phyloP scores from a whole-genome alignment of 2,888 invertebrate species.

The Argyra leucocephala region DNA sequence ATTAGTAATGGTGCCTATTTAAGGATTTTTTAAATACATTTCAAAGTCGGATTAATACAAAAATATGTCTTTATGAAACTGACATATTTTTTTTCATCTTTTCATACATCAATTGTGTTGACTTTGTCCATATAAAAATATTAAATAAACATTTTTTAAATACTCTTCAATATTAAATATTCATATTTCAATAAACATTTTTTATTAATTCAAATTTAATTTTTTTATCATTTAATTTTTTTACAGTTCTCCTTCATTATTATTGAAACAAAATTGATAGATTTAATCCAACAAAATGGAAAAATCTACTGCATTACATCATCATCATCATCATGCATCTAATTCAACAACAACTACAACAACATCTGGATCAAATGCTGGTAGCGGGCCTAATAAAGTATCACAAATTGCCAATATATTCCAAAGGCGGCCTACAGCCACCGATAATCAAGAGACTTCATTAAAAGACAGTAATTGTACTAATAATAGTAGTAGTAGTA shows the following conservation, averaged over 20 bases:
- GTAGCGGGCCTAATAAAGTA: constrained; percentile 70
- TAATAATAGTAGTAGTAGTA: constrained; percentile 37
- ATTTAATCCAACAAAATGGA: constrained; percentile 4
- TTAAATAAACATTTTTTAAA: too few relatives aligned
- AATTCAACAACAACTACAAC: constrained; percentile 32
- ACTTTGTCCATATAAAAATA: too few relatives aligned
- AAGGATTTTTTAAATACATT: too few relatives aligned
- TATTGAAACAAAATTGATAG: not conserved
- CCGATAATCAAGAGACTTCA: constrained; percentile 18
- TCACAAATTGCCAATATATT: constrained; percentile 87
- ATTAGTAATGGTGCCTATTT: too few relatives aligned
- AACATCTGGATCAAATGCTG: constrained; percentile 35
- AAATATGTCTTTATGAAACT: too few relatives aligned
- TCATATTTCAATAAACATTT: not conserved
- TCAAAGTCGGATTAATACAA: too few relatives aligned
- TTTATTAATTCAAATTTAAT: not conserved
- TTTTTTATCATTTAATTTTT: not conserved
- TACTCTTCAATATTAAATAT: too few relatives aligned
- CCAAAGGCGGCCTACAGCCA: constrained; percentile 47
- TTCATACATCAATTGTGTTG: too few relatives aligned
- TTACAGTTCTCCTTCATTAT: not conserved
- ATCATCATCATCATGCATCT: not conserved
- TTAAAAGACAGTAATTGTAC: constrained; percentile 40
- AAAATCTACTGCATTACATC: not conserved
- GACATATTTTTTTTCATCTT: too few relatives aligned